Conservation (phyloP, 2,797 vertebrate genomes). For the Choloepus didactylus region DNA sequence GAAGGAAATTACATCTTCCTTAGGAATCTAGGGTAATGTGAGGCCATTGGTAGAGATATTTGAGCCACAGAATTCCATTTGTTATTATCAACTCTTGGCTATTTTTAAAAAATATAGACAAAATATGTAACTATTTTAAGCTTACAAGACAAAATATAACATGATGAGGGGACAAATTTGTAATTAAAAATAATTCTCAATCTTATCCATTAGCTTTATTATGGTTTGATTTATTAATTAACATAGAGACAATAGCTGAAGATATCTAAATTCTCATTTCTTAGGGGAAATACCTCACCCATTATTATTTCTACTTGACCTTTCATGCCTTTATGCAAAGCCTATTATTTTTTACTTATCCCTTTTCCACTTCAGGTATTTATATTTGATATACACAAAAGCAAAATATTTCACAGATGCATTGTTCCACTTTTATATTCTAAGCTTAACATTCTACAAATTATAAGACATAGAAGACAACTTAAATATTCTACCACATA, state of each 20-base stretch:
- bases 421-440: not conserved
- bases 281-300: not conserved
- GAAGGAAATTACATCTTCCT: not conserved
- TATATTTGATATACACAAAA: slow-evolving; percentile 28
- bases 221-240: slow-evolving; percentile 14
- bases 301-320: not conserved
- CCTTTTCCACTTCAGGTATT: slow-evolving; percentile 10
- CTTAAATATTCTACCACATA: not conserved
- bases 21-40: not conserved
- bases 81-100: not conserved
- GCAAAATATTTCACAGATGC: not conserved
- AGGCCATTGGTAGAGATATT: not conserved
- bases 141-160: not conserved
- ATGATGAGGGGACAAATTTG: not conserved
- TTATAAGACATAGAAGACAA: not conserved
- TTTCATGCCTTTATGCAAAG: not conserved
- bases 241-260: not conserved
- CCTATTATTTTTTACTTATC: not conserved
- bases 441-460: not conserved
- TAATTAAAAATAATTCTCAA: slow-evolving; percentile 36
- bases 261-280: slow-evolving; percentile 11
- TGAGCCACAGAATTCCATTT: not conserved
- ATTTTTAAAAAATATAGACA: not conserved
- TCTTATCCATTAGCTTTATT: not conserved
- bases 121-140: not conserved